phyloP scores from a whole-genome alignment of 2,888 invertebrate genomes.

The Vesta saturnalis region DNA sequence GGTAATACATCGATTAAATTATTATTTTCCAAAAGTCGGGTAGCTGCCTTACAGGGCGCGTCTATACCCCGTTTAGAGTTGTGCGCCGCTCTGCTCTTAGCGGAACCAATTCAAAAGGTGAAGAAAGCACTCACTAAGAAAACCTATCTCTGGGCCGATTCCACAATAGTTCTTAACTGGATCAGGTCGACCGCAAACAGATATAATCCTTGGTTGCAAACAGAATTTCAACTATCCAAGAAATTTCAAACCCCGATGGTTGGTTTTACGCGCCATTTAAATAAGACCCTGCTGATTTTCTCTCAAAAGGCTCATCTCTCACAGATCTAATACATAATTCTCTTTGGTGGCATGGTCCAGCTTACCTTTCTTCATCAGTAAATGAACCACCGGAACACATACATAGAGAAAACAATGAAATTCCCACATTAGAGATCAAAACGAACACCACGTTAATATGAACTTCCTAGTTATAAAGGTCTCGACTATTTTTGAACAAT shows the following conservation, averaged over 20 bases:
- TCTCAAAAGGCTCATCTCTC: not conserved
- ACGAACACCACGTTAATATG: not conserved
- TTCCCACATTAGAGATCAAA: not conserved
- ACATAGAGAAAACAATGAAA: too few species aligned
- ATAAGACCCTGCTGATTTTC: not conserved
- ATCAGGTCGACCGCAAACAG: too few species aligned
- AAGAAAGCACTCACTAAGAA: too few species aligned
- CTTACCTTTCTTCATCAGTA: not conserved
- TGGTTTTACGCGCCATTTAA: not conserved
- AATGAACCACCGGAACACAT: not conserved
- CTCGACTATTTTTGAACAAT: too few species aligned
- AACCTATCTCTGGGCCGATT: constrained; percentile 10
- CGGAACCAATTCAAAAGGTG: too few species aligned
- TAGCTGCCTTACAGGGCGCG: constrained; percentile 17
- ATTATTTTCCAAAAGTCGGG: constrained; percentile 26
- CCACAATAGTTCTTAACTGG: too few species aligned
- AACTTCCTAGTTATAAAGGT: too few species aligned
- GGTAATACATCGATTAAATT: constrained; percentile 19
- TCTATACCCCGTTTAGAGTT: constrained; percentile 31
- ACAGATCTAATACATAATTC: not conserved
- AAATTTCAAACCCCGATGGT: not conserved
- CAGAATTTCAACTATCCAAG: too few species aligned
- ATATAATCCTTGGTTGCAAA: too few species aligned
- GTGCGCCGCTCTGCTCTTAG: constrained; percentile 15
- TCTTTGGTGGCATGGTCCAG: too few species aligned